A percentile compares a stretch with the other conserved stretches of the same genome.
These are phyloP conservation scores for Macrobrachium rosenbergii DNA, from an alignment of 1,140 invertebrate species.

Conservation along the genomic window DNA sequence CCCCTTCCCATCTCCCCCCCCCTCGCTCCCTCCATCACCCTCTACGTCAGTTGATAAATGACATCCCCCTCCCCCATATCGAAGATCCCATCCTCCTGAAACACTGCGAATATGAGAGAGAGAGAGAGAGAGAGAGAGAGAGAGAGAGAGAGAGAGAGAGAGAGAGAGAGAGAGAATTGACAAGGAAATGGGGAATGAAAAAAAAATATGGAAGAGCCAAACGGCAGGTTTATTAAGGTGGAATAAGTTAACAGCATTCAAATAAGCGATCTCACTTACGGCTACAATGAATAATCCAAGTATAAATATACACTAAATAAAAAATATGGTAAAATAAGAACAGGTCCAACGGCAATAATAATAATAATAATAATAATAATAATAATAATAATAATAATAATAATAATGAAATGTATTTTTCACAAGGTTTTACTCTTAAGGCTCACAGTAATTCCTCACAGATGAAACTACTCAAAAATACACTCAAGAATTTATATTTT, in stretches of 20 bases:
- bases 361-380: neutral
- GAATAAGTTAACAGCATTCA: neutral
- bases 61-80: neutral
- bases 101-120: neutral
- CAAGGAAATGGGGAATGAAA: neutral
- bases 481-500: too few relatives aligned
- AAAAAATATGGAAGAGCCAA: neutral
- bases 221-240: neutral
- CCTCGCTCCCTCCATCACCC: too few relatives aligned
- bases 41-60: conserved; percentile 34
- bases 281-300: too few relatives aligned
- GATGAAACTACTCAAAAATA: too few relatives aligned
- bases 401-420: too few relatives aligned
- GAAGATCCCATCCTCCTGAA: too few relatives aligned
- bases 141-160: too few relatives aligned
- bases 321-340: too few relatives aligned
- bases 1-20: neutral
- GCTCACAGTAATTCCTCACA: too few relatives aligned
- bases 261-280: too few relatives aligned
- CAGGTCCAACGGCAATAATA: neutral
- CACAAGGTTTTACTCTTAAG: too few relatives aligned
- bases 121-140: neutral
- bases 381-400: neutral
- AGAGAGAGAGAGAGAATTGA: neutral
- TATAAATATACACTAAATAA: too few relatives aligned